Base-by-base conservation (phyloP, 2,113 vertebrate species). In the Picathartes gymnocephalus region DNA sequence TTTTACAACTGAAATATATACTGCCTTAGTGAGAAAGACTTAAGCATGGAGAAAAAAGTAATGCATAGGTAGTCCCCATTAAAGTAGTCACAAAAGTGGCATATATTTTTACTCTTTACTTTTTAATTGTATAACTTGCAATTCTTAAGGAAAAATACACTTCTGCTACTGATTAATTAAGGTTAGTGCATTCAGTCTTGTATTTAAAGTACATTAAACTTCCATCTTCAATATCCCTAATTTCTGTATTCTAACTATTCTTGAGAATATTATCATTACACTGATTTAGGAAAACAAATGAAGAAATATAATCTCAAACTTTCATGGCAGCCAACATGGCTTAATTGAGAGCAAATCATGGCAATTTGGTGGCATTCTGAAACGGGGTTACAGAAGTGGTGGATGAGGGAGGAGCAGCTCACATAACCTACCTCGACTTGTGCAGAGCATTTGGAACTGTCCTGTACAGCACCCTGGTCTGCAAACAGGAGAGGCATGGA, bases 1-100 rank as follows among this genome's bases (percentile, higher is more conserved):
- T 74, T 94, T 95, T 81, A 77, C 50, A 96, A 51, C 39, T 90
- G 80, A 94, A 93, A 74, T 86, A 77, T 73, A 84, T 71, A 70
- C n/a, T 95, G 62, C 30, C 9, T 86, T 60, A 44, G 30, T 95
- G 37, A 77, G 33, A 92, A 95, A 77, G 39, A 71, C 42, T 68
- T 66, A 80, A 45, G 10, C 19, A 84, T 33, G 56, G 31, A 40
- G 18, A 6, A 47, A 37, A 87, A 92, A 56, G 50, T 42, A 47
- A 28, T 60, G 15, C 10, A 48, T 7, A 89, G 33, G 28, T 9
- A 37, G 66, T 88, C 20, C 19, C 81, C 81, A 82, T 33, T 86
- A 90, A 95, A 95, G 27, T 37, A 92, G 72, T 71, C 53, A n/a
- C 50, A 95, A 91, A 93, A 93, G 84, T 85, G 4, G 6, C 58